phyloP scores from a whole-genome alignment of 2,113 vertebrate species.

The Megaptera novaeangliae region DNA sequence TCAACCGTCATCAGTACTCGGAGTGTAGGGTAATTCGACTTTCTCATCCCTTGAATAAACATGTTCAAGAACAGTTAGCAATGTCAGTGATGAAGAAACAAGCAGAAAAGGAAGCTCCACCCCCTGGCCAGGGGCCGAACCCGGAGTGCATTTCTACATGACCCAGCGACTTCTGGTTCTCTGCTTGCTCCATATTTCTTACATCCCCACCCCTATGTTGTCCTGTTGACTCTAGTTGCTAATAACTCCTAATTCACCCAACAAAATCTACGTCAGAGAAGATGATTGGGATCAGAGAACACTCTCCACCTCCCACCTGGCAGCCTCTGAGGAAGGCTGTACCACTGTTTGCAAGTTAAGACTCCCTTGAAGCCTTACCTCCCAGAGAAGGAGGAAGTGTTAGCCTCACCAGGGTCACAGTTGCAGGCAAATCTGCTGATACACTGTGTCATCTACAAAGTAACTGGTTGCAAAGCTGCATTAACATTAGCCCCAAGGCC shows the following conservation, averaged over 20 bases:
- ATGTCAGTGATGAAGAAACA: not conserved
- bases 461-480: constrained; percentile 1
- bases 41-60: not conserved
- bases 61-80: not conserved
- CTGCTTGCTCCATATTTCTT: not conserved
- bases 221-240: not conserved
- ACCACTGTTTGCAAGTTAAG: not conserved
- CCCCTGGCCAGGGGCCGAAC: not conserved
- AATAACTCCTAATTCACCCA: not conserved
- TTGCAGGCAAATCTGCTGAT: not conserved
- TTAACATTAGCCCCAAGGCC: not conserved
- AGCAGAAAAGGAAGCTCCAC: not conserved
- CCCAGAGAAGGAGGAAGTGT: not conserved
- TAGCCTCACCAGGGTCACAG: not conserved
- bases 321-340: not conserved
- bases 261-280: not conserved
- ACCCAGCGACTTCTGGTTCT: not conserved
- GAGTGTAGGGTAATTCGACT: not conserved
- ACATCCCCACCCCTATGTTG: not conserved
- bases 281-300: not conserved
- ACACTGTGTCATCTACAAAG: not conserved
- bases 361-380: not conserved
- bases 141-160: not conserved
- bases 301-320: not conserved
- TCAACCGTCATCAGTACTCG: not conserved